Base-by-base conservation (phyloP, 2,797 vertebrate species). In the Typhlichthys subterraneus region DNA sequence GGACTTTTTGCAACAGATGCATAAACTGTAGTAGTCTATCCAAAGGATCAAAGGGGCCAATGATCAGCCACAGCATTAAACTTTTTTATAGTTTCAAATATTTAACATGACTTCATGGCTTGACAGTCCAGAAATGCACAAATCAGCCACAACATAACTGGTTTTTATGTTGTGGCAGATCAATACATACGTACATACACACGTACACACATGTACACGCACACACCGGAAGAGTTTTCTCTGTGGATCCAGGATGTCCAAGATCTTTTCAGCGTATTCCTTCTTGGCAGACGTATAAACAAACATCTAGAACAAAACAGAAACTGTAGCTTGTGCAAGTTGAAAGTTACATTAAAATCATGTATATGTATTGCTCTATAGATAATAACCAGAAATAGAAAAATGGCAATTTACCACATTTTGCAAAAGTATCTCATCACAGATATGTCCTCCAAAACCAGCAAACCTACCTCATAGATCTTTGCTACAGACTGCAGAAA, bases 211-310 rank as follows among this genome's bases (percentile, higher is more conserved):
- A 19, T 2, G 2, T 2, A 19, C 19, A 48, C n/a, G n/a, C 10
- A 59, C 66, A 51, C 69, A 95, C 95, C 95, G 93, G 69, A 97
- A 94, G 42, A 95, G 72, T 67, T 93, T 94, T 69, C 81, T 94
- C 63, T 89, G 90, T 1, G 94, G 94, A 76, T 95, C 94, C 84
- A 96, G 78, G 62, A 94, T 79, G 61, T 94, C 91, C 79, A 95
- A 69, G 14, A 96, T 92, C 81, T 94, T 94, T 86, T 94, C 92
- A 0, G 92, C 92, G 0, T 94, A 96, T 45, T 93, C 92, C 71
- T 86, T 93, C 84, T 95, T 96, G 0, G 92, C 93, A 1, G 94
- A 94, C 0, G 95, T 95, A 79, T 94, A 96, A 81, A 96, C 67
- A 77, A 95, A 91, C 75, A 96, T 91, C 95, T 97, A 82, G 4